These are phyloP conservation scores for Sesamia inferens DNA, from an alignment of 2,888 invertebrate genomes.

Conservation along the genomic window DNA sequence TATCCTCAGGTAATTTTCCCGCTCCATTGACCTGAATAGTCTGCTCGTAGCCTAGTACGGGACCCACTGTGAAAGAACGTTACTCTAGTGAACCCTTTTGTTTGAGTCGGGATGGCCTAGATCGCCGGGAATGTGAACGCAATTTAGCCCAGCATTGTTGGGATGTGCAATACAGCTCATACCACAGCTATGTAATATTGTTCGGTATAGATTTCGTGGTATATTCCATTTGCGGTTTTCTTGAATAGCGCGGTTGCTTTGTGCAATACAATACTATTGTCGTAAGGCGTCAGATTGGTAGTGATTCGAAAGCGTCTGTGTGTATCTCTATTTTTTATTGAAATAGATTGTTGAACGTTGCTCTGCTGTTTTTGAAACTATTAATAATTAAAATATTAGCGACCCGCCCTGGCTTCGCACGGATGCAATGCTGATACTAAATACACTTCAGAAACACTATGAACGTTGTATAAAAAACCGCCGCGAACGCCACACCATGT, in stretches of 20 bases:
- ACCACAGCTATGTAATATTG: constrained; percentile 65
- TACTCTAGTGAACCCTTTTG: constrained; percentile 82
- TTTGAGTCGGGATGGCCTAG: constrained; percentile 80
- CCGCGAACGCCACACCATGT: no score
- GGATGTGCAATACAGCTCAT: constrained; percentile 74
- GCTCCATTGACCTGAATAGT: constrained; percentile 84
- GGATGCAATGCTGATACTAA: no score
- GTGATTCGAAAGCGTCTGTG: constrained; percentile 21
- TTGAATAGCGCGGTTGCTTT: constrained; percentile 50
- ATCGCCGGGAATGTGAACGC: constrained; percentile 86
- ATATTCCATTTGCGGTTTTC: constrained; percentile 61
- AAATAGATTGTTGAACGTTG: no score
- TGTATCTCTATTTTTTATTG: not conserved
- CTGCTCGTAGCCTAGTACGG: constrained; percentile 80
- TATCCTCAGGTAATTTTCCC: constrained; percentile 77
- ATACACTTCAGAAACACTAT: no score
- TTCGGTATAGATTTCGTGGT: constrained; percentile 61
- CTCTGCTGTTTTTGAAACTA: no score
- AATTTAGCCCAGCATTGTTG: constrained; percentile 85
- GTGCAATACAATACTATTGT: constrained; percentile 51
- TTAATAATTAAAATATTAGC: no score
- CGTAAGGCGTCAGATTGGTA: constrained; percentile 48
- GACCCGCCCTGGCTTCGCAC: no score
- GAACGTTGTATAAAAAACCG: no score
- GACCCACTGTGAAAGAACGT: constrained; percentile 79